phyloP scores from a whole-genome alignment of 2,888 invertebrate species.

The Hipparchia sbordonii region DNA sequence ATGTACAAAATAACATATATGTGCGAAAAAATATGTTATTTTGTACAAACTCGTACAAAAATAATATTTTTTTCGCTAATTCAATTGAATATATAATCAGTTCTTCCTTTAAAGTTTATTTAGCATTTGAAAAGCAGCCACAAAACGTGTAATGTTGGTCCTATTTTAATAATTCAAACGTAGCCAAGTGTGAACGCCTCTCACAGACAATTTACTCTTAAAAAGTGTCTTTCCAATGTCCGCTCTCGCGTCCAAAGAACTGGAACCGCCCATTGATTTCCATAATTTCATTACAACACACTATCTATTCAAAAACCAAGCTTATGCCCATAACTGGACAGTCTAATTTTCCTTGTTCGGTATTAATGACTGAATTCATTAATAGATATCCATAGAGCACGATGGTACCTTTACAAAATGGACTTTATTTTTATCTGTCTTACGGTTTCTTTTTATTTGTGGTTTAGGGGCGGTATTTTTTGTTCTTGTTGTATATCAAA shows the following conservation, averaged over 20 bases:
- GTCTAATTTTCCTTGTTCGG: slow-evolving; percentile 32
- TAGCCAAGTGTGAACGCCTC: slow-evolving; percentile 22
- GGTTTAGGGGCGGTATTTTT: slow-evolving; percentile 14
- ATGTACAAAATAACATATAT: too few relatives aligned
- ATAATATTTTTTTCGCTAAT: too few relatives aligned
- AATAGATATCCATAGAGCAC: slow-evolving; percentile 45
- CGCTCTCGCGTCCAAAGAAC: slow-evolving; percentile 27
- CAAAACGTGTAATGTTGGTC: not conserved
- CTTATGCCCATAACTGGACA: slow-evolving; percentile 30
- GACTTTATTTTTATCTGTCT: slow-evolving; percentile 9
- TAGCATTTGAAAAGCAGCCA: too few relatives aligned
- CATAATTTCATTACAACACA: slow-evolving; percentile 44
- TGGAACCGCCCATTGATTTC: slow-evolving; percentile 51
- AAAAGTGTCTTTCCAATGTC: slow-evolving; percentile 33
- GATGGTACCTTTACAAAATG: slow-evolving; percentile 24
- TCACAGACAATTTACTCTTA: slow-evolving; percentile 25
- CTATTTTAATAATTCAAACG: slow-evolving; percentile 7
- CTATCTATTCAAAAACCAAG: slow-evolving; percentile 42
- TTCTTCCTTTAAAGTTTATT: too few relatives aligned
- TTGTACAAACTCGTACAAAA: too few relatives aligned
- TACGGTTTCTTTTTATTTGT: slow-evolving; percentile 32
- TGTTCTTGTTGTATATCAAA: slow-evolving; percentile 40
- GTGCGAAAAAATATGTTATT: too few relatives aligned
- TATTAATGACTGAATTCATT: slow-evolving; percentile 44
- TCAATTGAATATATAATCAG: too few relatives aligned